Base-by-base conservation (phyloP, 2,888 invertebrate genomes). In the Escarpia spicata region DNA sequence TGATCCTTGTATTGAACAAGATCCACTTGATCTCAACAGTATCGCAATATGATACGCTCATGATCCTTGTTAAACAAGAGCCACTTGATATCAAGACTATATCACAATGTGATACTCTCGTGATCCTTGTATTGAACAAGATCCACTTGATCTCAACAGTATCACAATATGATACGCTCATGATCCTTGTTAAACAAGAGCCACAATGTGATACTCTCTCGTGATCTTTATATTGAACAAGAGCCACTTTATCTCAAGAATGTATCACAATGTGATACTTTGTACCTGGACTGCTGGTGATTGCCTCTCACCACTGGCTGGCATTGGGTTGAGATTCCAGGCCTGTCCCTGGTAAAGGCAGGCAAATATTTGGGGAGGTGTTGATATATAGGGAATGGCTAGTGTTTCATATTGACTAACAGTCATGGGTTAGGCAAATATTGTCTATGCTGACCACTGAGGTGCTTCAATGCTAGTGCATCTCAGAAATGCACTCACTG, bases 371-470 rank as follows among this genome's bases (percentile, higher is more conserved):
- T 75, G 26, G 75, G 75, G 6, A 75, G 26, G 75, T 75, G 75
- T 75, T 75, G 75, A 75, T 75, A 75, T 52, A 9, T n/a, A 52
- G 26, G 26, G 75, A n/a, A n/a, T 75, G 75, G 75, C 75, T 75
- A 75, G 26, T 75, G 75, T 75, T 75, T 75, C 75, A 75, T 75
- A 26, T 75, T 75, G 75, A 75, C 75, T 26, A 75, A 26, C n/a
- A 75, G 75, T 75, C 75, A 75, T 75, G 75, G 75, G 19, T 75
- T 75, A 75, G 75, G 75, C 26, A 75, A 75, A 75, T 75, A 75
- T 75, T 75, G n/a, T 75, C 75, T 75, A 37, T 37, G 37, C 37
- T 37, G 37, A 37, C 75, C 19, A 75, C 75, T 26, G 26, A 75
- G 75, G n/a, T 75, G 75, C n/a, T 75, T 75, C 26, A 75, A 75